Base-by-base conservation (phyloP, 1,140 invertebrate genomes). In the Halotydeus destructor region DNA sequence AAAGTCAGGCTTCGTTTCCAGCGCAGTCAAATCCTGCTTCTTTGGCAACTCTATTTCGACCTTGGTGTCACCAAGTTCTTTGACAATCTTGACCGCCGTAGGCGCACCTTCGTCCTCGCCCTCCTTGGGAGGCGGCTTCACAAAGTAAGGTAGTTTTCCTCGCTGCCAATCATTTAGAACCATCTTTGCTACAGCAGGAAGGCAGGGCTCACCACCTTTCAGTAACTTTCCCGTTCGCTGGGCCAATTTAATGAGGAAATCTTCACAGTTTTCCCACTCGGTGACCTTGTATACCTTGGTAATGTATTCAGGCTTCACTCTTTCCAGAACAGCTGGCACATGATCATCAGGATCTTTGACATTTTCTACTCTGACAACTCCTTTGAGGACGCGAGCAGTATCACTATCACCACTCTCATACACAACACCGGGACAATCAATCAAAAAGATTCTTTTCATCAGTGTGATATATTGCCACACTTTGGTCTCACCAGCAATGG, bases 401-500 rank as follows among this genome's bases (percentile, higher is more conserved):
- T 96, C 88, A 6, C 67, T 66, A 46, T 75, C 70, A 62, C 91
- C 88, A 31, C 60, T 72, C 11, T 88, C 86, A 66, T 96, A 93
- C 19, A 99, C 94, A 47, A 99, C 78, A 32, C 93, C 94, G 19
- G 94, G 94, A 67, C 93, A 99, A 68, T 99, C 94, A 49, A 99
- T 97, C 3, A 99, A 62, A 57, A 84, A 99, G 53, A 99, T 97
- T 49, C 81, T 69, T 49, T 76, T 75, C 91, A 98, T 99, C 21
- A 99, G 60, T 1, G 89, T 94, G 36, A 99, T 91, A 57, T 98
- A 99, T 57, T 99, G 94, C 94, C 94, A 99, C 11, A 72, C 68
- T 70, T 98, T 98, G 0, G 94, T 99, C 67, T 99, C 93, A 5
- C 94, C 94, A 48, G 94, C 89, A 55, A 98, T 85, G 5, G 94